Base-by-base conservation (phyloP, 1,140 invertebrate species). In the Batillaria attramentaria region DNA sequence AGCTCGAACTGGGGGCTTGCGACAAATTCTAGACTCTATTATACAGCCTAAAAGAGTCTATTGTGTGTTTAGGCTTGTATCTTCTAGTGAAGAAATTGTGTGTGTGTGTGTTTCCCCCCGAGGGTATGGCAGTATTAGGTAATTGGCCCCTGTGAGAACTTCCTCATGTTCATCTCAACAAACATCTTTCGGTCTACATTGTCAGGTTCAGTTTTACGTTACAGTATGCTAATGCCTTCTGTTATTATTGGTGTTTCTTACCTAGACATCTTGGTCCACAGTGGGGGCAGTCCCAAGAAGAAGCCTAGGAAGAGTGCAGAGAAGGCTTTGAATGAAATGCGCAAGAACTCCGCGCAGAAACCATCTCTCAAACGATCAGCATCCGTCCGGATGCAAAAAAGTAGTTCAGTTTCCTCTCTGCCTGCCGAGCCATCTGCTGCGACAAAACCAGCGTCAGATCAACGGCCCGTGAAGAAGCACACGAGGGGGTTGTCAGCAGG, bases 231-330 rank as follows among this genome's bases (percentile, higher is more conserved):
- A 28, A 31, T 54, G 13, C 57, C 24, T 65, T 50, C 20, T 54
- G 18, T 41, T 65, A 57, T 31, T 50, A 33, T 24, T 6, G 37
- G 54, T 10, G 1, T 41, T 60, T 13, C 54, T n/a, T 42, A 65
- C 42, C 28, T n/a, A 75, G 57, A 75, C 28, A 10, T 65, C 57
- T 75, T 42, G n/a, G 37, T 75, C 57, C 31, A 33, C 73, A 75
- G 73, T 31, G 73, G 69, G 66, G 57, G 72, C 3, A 10, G 39
- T 20, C 28, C 31, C 60, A 60, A 37, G 31, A 57, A 70, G 43
- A 79, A 75, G 46, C 65, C 46, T 4, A 24, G 65, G 41, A 79
- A 70, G 54, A 57, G 60, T n/a, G 35, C 66, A 28, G 37, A 75
- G 24, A 75, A 69, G n/a, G 31, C 65, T 20, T 37, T 54, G 28